Evolutionary conservation across 1,140 invertebrate species (phyloP), one percentile per base, ranked within the genome.

Genomic region (Aphaenogaster rudis): DNA sequence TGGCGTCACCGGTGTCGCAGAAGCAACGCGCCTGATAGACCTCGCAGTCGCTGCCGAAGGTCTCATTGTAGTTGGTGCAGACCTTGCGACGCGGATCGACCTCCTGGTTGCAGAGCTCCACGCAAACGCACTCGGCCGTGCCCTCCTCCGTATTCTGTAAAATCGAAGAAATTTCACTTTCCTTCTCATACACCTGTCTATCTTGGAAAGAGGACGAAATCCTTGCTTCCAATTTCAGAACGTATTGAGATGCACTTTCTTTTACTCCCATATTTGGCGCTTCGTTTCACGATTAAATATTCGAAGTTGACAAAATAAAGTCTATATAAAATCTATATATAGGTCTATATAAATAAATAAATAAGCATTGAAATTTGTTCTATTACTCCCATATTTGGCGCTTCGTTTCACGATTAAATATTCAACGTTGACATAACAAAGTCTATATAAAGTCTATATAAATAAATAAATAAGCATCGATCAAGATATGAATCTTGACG

Each of bases 41-140:
- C 92, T 99, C 97, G 95, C 99, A 99, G 93, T 99, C 98, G 17
- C 98, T 99, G 17, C 96, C 95, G 97, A 98, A 99, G 2, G 99
- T 99, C 95, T 99, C 97, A 93, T 99, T 99, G 95, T 97, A 97
- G 95, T 99, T 99, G 63, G 98, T 98, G 96, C 99, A 99, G 45
- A 99, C 98, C 95, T 97, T 97, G 90, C 98, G 96, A 50, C 98
- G 96, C 0, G 96, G 96, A 93, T 99, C 98, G 4, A 95, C 96
- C 95, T 99, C 98, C 86, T 96, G 95, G 36, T 98, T 98, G 91
- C 98, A 99, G 21, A 96, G 96, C 76, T 97, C 97, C 89, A 99
- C 97, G 95, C 99, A 99, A 86, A 97, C 97, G 94, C 99, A 99
- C 89, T 97, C 96, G 8, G 98, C 97, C 82, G 97, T 97, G 9